Percentiles rank a stretch among this genome's conserved stretches.
Conservation (phyloP, 2,797 vertebrate genomes). For the Brotula barbata region DNA sequence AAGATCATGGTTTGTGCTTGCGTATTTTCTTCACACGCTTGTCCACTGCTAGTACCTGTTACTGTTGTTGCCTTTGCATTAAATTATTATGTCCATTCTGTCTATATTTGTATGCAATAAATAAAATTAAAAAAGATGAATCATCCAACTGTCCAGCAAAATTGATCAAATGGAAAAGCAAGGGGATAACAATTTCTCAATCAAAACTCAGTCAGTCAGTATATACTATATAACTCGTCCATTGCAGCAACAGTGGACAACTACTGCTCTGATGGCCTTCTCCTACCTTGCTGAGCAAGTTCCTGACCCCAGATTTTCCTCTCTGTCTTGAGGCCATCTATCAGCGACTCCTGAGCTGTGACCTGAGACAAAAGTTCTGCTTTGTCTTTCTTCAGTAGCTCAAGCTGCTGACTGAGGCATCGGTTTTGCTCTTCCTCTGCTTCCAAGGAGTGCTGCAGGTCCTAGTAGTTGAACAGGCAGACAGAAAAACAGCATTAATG, state of each 20-base stretch:
- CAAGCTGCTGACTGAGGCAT: constrained; percentile 83
- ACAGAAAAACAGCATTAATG: constrained; percentile 36
- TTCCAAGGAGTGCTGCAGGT: constrained; percentile 83
- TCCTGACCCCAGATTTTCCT: constrained; percentile 97
- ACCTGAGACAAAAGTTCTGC: constrained; percentile 88
- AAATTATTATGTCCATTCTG: not conserved
- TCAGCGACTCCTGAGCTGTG: constrained; percentile 92
- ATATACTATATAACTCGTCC: not conserved
- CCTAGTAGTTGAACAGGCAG: constrained; percentile 69
- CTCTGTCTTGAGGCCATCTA: constrained; percentile 93
- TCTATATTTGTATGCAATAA: no score
- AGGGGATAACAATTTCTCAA: not conserved
- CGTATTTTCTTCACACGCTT: no score
- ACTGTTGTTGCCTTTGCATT: not conserved
- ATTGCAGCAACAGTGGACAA: not conserved
- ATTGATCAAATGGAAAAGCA: not conserved
- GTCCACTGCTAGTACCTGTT: no score
- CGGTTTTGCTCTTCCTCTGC: constrained; percentile 81
- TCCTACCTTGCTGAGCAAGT: constrained; percentile 90
- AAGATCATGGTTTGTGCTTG: no score
- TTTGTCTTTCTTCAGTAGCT: constrained; percentile 92
- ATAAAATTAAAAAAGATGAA: no score
- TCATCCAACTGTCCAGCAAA: not conserved
- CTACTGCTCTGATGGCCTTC: not conserved
- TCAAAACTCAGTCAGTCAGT: constrained; percentile 5